A percentile compares a stretch with the other conserved stretches of the same genome.
These are phyloP conservation scores for Chionis minor DNA, from an alignment of 2,113 vertebrate genomes.

Conservation along the genomic window DNA sequence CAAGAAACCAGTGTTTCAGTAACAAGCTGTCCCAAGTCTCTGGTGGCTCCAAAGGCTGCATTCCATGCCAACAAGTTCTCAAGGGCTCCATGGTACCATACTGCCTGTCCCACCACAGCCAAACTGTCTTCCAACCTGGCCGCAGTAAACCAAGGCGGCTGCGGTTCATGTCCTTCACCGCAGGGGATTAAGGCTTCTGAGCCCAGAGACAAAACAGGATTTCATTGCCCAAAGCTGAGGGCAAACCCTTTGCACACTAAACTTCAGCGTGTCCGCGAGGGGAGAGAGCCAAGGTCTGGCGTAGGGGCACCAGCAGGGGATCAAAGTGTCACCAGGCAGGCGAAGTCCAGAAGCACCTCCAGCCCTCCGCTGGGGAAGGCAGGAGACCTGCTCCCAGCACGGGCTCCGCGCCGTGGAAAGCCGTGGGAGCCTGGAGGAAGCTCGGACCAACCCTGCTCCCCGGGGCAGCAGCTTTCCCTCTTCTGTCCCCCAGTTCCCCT, in stretches of 20 bases:
- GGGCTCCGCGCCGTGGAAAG: rapidly evolving
- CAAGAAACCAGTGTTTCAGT: neutral
- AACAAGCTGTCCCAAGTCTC: neutral
- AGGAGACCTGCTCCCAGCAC: neutral
- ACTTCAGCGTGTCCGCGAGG: neutral
- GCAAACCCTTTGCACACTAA: neutral
- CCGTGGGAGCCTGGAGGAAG: neutral
- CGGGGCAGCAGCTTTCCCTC: neutral
- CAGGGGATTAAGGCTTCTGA: neutral
- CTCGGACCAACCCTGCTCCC: neutral
- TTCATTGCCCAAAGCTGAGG: neutral
- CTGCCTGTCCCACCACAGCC: neutral
- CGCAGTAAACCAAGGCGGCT: neutral
- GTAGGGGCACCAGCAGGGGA: neutral
- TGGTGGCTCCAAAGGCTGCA: neutral
- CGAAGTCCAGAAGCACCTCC: neutral
- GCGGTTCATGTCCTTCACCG: neutral
- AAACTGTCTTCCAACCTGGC: too few species aligned
- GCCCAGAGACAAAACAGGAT: neutral
- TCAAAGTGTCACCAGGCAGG: too few species aligned
- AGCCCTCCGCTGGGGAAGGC: neutral
- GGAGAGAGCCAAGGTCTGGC: neutral
- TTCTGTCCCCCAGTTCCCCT: neutral
- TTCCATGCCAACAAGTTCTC: neutral
- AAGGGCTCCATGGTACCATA: neutral